Conservation (phyloP, 2,888 invertebrate species). For the Rhaphigaster nebulosa region DNA sequence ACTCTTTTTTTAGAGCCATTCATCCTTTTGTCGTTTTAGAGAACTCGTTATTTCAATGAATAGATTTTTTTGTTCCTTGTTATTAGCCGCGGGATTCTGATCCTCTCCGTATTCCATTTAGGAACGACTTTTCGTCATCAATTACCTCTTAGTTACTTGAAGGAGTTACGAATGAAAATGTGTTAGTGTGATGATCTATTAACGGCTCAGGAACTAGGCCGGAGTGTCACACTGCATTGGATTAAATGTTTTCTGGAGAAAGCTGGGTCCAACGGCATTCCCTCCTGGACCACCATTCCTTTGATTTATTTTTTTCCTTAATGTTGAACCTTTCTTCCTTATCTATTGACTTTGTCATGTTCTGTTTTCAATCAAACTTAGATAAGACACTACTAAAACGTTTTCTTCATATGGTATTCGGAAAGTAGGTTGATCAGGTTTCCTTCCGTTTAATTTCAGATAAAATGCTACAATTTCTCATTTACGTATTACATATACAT, state of each 20-base stretch:
- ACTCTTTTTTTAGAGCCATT: conserved; percentile 28
- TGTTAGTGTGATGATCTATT: background rate
- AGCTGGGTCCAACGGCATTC: background rate
- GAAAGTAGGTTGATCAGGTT: background rate
- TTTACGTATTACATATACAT: background rate
- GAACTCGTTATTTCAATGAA: conserved; percentile 50
- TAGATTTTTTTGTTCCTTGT: background rate
- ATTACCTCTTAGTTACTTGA: background rate
- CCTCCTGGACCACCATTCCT: background rate
- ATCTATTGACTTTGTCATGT: background rate
- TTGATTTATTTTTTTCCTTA: background rate
- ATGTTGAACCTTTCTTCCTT: background rate
- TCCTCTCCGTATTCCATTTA: background rate
- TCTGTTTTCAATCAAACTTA: background rate
- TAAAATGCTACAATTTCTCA: background rate
- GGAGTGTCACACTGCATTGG: background rate
- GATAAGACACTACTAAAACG: background rate
- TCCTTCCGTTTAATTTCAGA: background rate
- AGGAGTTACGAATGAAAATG: background rate
- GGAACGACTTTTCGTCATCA: background rate
- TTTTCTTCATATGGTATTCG: background rate
- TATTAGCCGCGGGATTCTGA: background rate
- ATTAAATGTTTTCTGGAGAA: conserved; percentile 20
- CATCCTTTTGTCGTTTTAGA: conserved; percentile 39
- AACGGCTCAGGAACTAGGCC: background rate